Base-by-base conservation (phyloP, 2,888 invertebrate genomes). In the Tigriopus californicus region DNA sequence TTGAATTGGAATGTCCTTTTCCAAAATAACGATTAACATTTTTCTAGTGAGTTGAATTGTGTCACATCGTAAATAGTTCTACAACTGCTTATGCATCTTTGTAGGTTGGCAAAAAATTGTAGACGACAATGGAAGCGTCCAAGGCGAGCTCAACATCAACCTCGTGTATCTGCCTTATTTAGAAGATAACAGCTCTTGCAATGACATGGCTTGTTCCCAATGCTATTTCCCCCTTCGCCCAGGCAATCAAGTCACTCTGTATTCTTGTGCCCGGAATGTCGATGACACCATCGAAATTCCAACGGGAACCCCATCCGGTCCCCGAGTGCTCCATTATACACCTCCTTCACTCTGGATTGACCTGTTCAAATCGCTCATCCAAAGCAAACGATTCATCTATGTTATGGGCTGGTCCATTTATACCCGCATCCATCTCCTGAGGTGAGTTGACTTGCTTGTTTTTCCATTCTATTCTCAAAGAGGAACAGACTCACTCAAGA, bases 321-420 rank as follows among this genome's bases (percentile, higher is more conserved):
- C 47, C 1, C 47, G 24, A 5, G 24, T 13, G 18, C 20, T 20
- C n/a, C 22, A 47, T 13, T 47, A 47, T 2, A 15, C 15, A 5
- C 33, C 33, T 15, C 42, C 54, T 13, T 41, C 41, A 2, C 54
- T 54, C 11, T 63, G 63, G 63, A 41, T 55, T 15, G 63, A 63
- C 42, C 54, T 63, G 15, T 62, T 62, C 54, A 24, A 41, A 40
- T 62, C 60, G 40, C 47, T 62, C 12, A 60, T 60, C 48, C 61
- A 51, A 41, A 62, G 62, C 33, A 60, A 58, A 41, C 58, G 62
- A 49, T 63, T 63, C 53, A 63, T 62, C 40, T 63, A 62, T 56
- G 60, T 63, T 18, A 57, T 54, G 33, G 63, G 63, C 20, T 63
- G 63, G 63, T 61, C 61, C 33, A 60, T 63, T 15, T 62, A 62